Conservation (phyloP, 2,888 invertebrate species). For the Phyllotreta striolata region DNA sequence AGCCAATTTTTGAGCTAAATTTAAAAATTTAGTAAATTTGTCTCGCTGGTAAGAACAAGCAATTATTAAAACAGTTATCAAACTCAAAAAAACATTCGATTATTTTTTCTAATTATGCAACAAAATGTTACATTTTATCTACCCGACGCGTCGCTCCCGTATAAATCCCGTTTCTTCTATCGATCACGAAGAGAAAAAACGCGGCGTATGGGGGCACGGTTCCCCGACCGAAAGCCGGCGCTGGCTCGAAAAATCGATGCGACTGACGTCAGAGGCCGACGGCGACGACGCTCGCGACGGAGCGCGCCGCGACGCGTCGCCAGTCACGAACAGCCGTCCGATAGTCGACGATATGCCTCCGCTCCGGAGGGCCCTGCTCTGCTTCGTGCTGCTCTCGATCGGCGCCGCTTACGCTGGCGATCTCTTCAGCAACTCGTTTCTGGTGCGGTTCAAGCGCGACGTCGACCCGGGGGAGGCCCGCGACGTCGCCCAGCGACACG, state of each 20-base stretch:
- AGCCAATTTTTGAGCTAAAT: too few species aligned
- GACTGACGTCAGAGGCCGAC: conserved; percentile 50
- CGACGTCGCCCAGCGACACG: conserved; percentile 84
- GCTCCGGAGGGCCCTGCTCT: conserved; percentile 50
- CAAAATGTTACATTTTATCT: too few species aligned
- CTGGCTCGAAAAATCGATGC: conserved; percentile 50
- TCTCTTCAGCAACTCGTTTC: conserved; percentile 95
- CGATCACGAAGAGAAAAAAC: too few species aligned
- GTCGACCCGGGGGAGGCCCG: conserved; percentile 80
- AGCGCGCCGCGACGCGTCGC: conserved; percentile 23
- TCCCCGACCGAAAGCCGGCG: conserved; percentile 9
- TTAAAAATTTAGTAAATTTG: too few species aligned
- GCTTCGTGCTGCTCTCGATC: conserved; percentile 44
- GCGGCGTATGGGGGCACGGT: too few species aligned
- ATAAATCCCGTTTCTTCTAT: too few species aligned
- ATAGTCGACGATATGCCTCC: conserved; percentile 57
- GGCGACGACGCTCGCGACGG: conserved; percentile 37
- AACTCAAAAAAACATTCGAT: too few species aligned
- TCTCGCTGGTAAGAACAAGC: too few species aligned
- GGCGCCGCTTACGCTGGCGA: conserved; percentile 47
- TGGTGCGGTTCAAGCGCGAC: conserved; percentile 86
- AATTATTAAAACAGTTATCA: too few species aligned
- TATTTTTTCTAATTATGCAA: too few species aligned
- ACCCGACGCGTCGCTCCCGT: too few species aligned
- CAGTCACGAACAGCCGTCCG: conserved; percentile 43